Evolutionary conservation across 2,888 invertebrate species (phyloP), one percentile per base, ranked within the genome.

Genomic region (Cyclophora punctaria): DNA sequence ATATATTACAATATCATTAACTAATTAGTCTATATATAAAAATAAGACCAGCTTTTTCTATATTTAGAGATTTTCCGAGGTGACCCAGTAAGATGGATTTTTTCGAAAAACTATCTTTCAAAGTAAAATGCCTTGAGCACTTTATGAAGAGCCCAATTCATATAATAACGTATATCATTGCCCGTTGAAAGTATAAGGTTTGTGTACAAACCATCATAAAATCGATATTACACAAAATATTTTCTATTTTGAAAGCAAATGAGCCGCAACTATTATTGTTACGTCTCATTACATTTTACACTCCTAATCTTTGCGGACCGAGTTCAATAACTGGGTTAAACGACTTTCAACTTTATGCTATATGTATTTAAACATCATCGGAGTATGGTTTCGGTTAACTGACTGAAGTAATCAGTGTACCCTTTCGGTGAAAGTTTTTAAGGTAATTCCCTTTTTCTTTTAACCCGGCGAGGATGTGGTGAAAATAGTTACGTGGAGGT

Each of bases 271-370:
- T 64, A 77, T 78, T 79, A 81, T 75, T 74, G 70, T 70, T 20
- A 69, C 63, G 72, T 68, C 71, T 78, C 83, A 82, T 84, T 82
- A 80, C 73, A 78, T 78, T 81, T 78, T 73, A 79, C 71, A 73
- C 67, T 59, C 67, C 70, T 72, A 75, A 78, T 77, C 73, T 68
- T 67, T 61, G 62, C 64, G 64, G 72, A 66, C 69, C 61, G 63
- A 61, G 56, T 56, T 59, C 63, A 57, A 20, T 20, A 20, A 67
- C 58, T 60, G 53, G 56, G 67, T 62, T 67, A 69, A 67, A 58
- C 75, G 63, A 78, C 73, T 78, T 67, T 78, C 60, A 71, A 63
- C 80, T 73, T 70, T 80, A 73, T 73, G 68, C 62, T 59, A 20
- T 69, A 73, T 71, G 68, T 67, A 70, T 70, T 78, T 77, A 46